phyloP scores from a whole-genome alignment of 1,140 invertebrate genomes.

The Drosophila erecta region DNA sequence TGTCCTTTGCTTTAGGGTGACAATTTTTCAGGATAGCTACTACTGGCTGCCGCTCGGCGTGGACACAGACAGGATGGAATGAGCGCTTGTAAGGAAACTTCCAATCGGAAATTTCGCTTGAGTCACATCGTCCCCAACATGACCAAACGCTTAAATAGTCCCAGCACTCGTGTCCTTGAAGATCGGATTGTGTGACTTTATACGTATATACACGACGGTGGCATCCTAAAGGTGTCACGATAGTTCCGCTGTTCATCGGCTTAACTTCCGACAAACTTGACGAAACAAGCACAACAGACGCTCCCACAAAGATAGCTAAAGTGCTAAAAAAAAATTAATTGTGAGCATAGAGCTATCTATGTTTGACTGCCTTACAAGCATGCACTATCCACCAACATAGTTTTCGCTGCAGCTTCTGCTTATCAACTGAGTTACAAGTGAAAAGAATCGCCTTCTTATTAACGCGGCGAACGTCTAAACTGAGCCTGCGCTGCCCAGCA shows the following conservation, averaged over 20 bases:
- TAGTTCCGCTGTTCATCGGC: slow-evolving; percentile 63
- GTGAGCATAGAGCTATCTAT: neutral
- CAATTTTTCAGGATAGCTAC: slow-evolving; percentile 87
- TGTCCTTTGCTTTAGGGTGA: slow-evolving; percentile 86
- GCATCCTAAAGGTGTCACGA: slow-evolving; percentile 82
- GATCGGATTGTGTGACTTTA: slow-evolving; percentile 77
- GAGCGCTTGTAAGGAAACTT: slow-evolving; percentile 94
- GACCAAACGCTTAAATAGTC: slow-evolving; percentile 90
- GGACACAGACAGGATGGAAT: slow-evolving; percentile 93
- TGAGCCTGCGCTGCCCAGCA: slow-evolving; percentile 43
- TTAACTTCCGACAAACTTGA: slow-evolving; percentile 66
- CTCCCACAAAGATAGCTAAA: slow-evolving; percentile 5
- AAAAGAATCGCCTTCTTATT: slow-evolving; percentile 40
- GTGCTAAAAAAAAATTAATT: slow-evolving; percentile 18
- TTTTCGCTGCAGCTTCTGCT: neutral
- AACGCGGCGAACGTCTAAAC: slow-evolving; percentile 15
- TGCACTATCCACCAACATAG: slow-evolving; percentile 6
- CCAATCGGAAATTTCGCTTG: slow-evolving; percentile 94
- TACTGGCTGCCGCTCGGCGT: slow-evolving; percentile 87
- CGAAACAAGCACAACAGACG: slow-evolving; percentile 9
- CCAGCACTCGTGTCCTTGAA: slow-evolving; percentile 72
- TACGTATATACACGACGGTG: slow-evolving; percentile 85
- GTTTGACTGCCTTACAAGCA: neutral
- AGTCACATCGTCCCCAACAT: slow-evolving; percentile 93
- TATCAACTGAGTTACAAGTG: slow-evolving; percentile 13